These are phyloP conservation scores for Zaprionus taronus DNA, from an alignment of 1,140 invertebrate species.

Conservation along the genomic window DNA sequence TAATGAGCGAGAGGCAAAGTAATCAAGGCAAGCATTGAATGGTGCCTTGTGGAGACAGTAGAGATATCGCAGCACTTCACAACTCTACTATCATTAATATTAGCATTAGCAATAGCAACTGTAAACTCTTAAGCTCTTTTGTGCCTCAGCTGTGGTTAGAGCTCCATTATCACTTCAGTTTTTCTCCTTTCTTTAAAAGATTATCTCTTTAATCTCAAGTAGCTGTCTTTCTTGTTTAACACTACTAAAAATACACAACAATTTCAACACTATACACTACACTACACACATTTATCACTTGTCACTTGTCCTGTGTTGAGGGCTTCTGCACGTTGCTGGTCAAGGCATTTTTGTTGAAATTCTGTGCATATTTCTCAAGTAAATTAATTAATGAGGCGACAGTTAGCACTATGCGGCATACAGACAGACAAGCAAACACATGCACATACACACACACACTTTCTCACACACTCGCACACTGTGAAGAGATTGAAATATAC, in stretches of 20 bases:
- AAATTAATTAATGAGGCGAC: slow-evolving; percentile 80
- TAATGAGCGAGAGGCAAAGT: neutral
- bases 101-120: too few relatives aligned
- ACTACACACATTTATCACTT: neutral
- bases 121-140: too few relatives aligned
- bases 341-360: slow-evolving; percentile 19
- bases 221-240: too few relatives aligned
- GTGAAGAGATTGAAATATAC: slow-evolving; percentile 59
- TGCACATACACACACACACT: slow-evolving; percentile 9
- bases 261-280: neutral
- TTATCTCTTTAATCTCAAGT: too few relatives aligned
- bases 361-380: slow-evolving; percentile 40
- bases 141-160: too few relatives aligned
- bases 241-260: neutral
- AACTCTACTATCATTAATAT: neutral
- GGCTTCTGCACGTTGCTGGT: slow-evolving; percentile 10
- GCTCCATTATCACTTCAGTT: too few relatives aligned
- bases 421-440: slow-evolving; percentile 39
- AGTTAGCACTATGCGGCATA: slow-evolving; percentile 41
- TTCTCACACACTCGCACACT: neutral
- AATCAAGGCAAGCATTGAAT: neutral
- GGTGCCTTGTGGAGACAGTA: neutral
- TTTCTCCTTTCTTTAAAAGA: too few relatives aligned
- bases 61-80: neutral
- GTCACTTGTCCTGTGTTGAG: neutral